These are phyloP conservation scores for Papilio protenor DNA, from an alignment of 2,888 invertebrate species.

Conservation along the genomic window DNA sequence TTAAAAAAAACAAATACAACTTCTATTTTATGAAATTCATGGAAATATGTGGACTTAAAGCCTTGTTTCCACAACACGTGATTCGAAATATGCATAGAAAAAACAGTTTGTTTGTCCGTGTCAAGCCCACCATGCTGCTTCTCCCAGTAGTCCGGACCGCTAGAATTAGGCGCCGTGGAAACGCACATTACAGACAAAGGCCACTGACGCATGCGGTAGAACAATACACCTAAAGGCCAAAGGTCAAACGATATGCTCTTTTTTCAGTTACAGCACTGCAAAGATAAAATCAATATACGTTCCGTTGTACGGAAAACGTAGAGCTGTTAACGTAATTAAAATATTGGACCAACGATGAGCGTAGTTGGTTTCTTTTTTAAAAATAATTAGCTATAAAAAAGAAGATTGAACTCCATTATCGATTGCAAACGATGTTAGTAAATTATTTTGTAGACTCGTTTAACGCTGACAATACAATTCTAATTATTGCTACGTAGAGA, in stretches of 20 bases:
- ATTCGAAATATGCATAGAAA: no score
- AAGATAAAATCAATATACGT: slow-evolving; percentile 32
- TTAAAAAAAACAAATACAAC: no score
- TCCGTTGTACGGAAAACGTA: background rate
- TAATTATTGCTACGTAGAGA: background rate
- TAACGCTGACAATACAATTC: background rate
- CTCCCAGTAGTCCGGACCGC: background rate
- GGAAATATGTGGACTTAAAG: no score
- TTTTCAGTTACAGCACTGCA: slow-evolving; percentile 33
- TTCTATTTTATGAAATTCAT: no score
- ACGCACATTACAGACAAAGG: background rate
- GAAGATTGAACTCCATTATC: no score
- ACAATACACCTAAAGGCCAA: slow-evolving; percentile 11
- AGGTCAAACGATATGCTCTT: slow-evolving; percentile 35
- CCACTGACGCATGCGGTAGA: slow-evolving; percentile 20
- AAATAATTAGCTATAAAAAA: no score
- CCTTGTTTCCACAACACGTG: no score
- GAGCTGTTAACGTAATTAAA: background rate
- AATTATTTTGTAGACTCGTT: background rate
- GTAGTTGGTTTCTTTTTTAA: background rate
- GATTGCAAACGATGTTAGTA: no score
- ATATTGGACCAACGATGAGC: background rate
- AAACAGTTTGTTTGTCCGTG: no score
- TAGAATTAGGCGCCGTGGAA: background rate
- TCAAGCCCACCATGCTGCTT: no score